phyloP scores from a whole-genome alignment of 2,113 vertebrate genomes.

The Ceyx margarethae region DNA sequence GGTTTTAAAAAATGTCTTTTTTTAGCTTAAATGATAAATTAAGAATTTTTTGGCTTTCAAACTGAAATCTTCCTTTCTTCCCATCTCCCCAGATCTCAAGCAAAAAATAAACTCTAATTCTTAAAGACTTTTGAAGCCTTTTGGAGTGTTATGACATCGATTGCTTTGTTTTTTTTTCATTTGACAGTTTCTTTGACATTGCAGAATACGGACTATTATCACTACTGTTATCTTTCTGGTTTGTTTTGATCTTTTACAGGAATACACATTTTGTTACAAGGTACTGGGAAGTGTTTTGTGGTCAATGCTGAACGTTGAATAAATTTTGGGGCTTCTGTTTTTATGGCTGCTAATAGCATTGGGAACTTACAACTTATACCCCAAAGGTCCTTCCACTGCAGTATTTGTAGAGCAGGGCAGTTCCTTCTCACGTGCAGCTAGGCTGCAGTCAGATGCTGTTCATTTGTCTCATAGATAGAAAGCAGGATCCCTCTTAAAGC shows the following conservation, averaged over 20 bases:
- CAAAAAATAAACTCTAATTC: background rate
- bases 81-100: background rate
- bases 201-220: background rate
- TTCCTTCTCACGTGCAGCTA: background rate
- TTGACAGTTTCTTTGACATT: background rate
- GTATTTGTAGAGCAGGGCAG: background rate
- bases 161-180: background rate
- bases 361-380: background rate
- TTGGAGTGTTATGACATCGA: background rate
- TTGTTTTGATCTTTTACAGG: background rate
- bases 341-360: background rate
- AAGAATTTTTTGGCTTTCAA: background rate
- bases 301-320: background rate
- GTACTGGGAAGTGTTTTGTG: background rate
- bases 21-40: background rate
- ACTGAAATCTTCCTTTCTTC: background rate
- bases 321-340: background rate
- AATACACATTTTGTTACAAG: background rate
- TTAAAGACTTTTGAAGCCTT: background rate
- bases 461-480: background rate
- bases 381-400: background rate
- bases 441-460: background rate
- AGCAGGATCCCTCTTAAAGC: background rate
- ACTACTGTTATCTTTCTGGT: background rate
- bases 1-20: background rate